phyloP scores from a whole-genome alignment of 1,140 invertebrate species.

The Proales similis region DNA sequence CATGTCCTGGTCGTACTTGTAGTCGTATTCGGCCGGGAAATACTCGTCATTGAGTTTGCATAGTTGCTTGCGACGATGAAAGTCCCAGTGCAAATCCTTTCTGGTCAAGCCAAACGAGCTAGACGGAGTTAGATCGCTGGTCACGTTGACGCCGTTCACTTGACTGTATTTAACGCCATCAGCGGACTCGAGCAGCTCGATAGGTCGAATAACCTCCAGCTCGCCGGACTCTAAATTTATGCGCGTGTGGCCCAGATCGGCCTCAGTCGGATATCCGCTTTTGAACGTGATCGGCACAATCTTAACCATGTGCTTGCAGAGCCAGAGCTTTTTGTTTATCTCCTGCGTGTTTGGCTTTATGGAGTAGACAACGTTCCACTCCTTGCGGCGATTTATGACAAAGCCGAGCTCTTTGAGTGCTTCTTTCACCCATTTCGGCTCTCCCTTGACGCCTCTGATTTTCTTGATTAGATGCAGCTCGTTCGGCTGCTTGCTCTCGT shows the following conservation, averaged over 20 bases:
- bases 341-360: constrained; percentile 30
- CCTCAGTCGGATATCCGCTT: background rate
- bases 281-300: constrained; percentile 22
- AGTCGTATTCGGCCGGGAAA: constrained; percentile 31
- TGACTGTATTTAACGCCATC: background rate
- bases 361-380: constrained; percentile 6
- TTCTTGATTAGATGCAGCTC: constrained; percentile 30
- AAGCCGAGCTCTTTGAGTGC: constrained; percentile 33
- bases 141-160: constrained; percentile 1
- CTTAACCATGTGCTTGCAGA: constrained; percentile 36
- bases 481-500: background rate
- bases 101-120: constrained; percentile 17
- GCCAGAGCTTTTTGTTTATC: constrained; percentile 17
- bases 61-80: constrained; percentile 15
- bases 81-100: background rate
- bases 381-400: constrained; percentile 3
- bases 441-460: background rate
- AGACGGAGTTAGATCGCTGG: background rate
- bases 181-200: background rate
- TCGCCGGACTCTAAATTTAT: constrained; percentile 30
- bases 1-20: constrained; percentile 35
- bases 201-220: constrained; percentile 15
- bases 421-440: constrained; percentile 32
- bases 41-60: constrained; percentile 37
- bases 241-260: constrained; percentile 24